phyloP scores from a whole-genome alignment of 1,140 invertebrate species.

The Maniola jurtina region DNA sequence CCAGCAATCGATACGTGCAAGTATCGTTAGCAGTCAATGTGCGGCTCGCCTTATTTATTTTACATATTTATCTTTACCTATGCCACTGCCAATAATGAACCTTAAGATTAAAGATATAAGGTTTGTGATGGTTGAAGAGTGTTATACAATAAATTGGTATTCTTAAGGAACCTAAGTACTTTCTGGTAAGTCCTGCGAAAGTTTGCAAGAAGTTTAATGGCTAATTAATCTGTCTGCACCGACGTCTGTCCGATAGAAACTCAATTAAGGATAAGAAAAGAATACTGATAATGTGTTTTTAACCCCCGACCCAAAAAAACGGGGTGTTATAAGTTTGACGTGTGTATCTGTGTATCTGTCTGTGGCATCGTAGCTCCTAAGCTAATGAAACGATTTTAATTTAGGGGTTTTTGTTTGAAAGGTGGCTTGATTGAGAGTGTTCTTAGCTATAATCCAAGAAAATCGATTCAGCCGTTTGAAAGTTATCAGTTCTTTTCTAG shows the following conservation, averaged over 20 bases:
- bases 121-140: neutral
- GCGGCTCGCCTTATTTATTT: neutral
- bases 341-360: no score
- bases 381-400: no score
- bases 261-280: constrained; percentile 16
- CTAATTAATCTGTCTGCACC: constrained; percentile 38
- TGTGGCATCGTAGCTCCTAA: no score
- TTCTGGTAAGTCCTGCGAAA: constrained; percentile 10
- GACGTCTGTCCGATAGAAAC: constrained; percentile 19
- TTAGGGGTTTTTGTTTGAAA: no score
- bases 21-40: no score
- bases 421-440: no score
- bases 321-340: no score
- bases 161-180: constrained; percentile 13
- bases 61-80: neutral
- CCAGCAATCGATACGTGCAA: no score
- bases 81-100: neutral
- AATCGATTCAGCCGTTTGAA: no score
- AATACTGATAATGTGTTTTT: constrained; percentile 6
- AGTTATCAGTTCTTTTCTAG: no score
- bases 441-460: no score
- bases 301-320: no score
- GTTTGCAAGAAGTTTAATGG: constrained; percentile 44
- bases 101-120: neutral
- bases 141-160: neutral